Percentiles rank a stretch among this genome's conserved stretches.
phyloP scores from a whole-genome alignment of 2,113 vertebrate species.

The Siphamia tubifer region DNA sequence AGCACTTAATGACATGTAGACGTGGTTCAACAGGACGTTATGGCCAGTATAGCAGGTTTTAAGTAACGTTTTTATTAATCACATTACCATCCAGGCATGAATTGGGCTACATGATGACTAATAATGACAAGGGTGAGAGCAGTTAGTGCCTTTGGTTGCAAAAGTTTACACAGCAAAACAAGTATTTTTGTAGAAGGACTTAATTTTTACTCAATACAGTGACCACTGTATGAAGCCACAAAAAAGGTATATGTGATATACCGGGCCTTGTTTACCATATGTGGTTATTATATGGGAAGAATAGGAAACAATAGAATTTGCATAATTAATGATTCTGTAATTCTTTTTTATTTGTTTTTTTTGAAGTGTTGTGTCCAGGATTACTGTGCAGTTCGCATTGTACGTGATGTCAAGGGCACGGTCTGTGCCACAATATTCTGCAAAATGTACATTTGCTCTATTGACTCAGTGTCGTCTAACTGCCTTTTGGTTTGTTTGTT shows the following conservation, averaged over 20 bases:
- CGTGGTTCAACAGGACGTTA: background rate
- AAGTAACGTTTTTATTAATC: background rate
- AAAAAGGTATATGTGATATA: slow-evolving; percentile 27
- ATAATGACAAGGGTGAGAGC: background rate
- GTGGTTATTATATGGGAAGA: background rate
- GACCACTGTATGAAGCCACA: slow-evolving; percentile 32
- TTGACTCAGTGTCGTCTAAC: slow-evolving; percentile 10
- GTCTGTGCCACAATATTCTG: background rate
- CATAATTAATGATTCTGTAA: slow-evolving; percentile 1
- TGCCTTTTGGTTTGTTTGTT: slow-evolving; percentile 19
- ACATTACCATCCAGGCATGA: background rate
- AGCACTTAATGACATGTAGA: background rate
- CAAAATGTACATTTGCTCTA: background rate
- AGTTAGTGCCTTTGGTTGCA: slow-evolving; percentile 76
- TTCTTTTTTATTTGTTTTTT: slow-evolving; percentile 2
- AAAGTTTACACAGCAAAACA: slow-evolving; percentile 68
- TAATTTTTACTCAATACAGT: slow-evolving; percentile 55
- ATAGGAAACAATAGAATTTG: background rate
- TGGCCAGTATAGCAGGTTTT: background rate
- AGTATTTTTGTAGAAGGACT: slow-evolving; percentile 72
- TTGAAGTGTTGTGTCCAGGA: background rate
- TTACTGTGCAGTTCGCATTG: slow-evolving; percentile 24
- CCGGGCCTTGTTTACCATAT: slow-evolving; percentile 25
- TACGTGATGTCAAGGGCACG: slow-evolving; percentile 23
- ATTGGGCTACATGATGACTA: background rate